Evolutionary conservation across 2,797 vertebrate species (phyloP), one percentile per base, ranked within the genome.

Genomic region (Bryconaethiops microstoma): DNA sequence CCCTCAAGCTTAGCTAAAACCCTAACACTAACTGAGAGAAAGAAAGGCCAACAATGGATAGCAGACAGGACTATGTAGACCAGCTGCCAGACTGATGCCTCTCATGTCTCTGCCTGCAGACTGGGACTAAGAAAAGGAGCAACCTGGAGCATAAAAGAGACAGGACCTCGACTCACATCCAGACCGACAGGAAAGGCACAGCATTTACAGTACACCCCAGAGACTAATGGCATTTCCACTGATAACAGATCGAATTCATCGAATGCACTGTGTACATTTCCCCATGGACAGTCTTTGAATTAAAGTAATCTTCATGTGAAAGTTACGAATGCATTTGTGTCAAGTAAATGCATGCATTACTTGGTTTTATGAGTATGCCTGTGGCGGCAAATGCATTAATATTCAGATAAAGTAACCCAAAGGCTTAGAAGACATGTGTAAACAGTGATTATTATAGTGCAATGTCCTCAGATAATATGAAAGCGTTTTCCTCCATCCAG

Each of bases 1-100:
- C 74, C 80, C 55, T 59, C 68, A 76, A 76, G 23, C 82, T 84
- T 75, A 82, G 79, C 67, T 68, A 35, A 80, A 80, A 77, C 23
- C 60, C 64, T 82, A 29, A 82, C 40, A 35, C 77, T 80, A 64
- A 77, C 52, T 78, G 70, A 75, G 74, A 57, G 60, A 78, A 70
- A 54, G 48, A 55, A 19, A 50, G 59, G 57, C 63, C 16, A 25
- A 55, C 16, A 57, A 25, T 78, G 57, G 39, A 23, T 64, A 65
- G 60, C 70, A 72, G 64, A 69, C 17, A 50, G 39, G 57, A 62
- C 12, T 68, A 63, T 77, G 67, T 69, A 72, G 77, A 63, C 73
- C 65, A 79, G 73, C 54, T 74, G 68, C 62, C 55, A 65, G 63
- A 70, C 77, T 35, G 62, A 50, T 76, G 76, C 42, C 77, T 52